Percentiles rank a stretch among this genome's conserved stretches.
Conservation (phyloP, 2,797 vertebrate species). For the Mormyrus hasselquistii region DNA sequence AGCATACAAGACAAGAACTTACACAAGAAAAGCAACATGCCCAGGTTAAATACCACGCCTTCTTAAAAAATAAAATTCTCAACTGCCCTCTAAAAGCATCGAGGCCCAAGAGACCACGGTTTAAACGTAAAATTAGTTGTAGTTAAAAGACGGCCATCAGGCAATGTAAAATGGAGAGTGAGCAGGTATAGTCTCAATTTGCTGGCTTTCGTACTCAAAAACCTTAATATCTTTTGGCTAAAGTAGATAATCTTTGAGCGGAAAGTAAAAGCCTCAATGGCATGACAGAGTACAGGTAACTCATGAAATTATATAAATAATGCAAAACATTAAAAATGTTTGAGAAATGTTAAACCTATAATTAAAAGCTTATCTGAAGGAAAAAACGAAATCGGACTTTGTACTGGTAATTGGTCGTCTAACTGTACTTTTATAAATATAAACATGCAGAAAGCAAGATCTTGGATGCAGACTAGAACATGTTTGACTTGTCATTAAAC, state of each 20-base stretch:
- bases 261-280: not conserved
- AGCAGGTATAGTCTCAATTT: not conserved
- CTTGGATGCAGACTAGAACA: not conserved
- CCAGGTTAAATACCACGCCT: not conserved
- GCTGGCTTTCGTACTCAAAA: not conserved
- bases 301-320: not conserved
- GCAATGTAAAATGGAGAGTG: not conserved
- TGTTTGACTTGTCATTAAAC: not conserved
- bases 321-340: not conserved
- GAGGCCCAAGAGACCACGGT: not conserved
- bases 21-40: conserved; percentile 1
- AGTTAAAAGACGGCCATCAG: not conserved
- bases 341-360: not conserved
- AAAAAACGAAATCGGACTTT: not conserved
- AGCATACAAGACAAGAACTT: not conserved
- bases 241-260: not conserved
- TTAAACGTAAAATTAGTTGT: not conserved
- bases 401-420: not conserved
- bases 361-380: conserved; percentile 1
- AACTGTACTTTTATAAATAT: not conserved
- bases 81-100: not conserved
- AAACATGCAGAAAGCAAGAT: not conserved
- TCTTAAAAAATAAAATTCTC: not conserved
- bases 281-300: not conserved
- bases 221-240: not conserved